phyloP scores from a whole-genome alignment of 2,888 invertebrate genomes.

The Harpalus rufipes region DNA sequence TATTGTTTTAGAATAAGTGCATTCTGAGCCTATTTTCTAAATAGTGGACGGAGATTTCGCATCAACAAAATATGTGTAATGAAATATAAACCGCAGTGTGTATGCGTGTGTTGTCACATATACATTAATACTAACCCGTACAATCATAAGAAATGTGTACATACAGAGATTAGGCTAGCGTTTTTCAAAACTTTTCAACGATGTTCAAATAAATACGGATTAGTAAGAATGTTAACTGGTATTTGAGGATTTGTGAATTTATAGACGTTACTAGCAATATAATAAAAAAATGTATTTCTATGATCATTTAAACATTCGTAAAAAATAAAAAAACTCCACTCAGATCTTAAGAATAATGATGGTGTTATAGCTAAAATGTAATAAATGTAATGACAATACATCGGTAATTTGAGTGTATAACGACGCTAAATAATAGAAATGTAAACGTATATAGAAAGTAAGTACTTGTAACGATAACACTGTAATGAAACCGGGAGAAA shows the following conservation, averaged over 20 bases:
- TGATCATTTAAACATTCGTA: slow-evolving; percentile 52
- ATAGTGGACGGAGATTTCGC: slow-evolving; percentile 52
- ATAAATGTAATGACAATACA: slow-evolving; percentile 56
- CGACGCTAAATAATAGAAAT: slow-evolving; percentile 48
- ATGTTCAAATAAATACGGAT: neutral
- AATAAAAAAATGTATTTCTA: slow-evolving; percentile 63
- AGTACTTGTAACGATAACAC: slow-evolving; percentile 61
- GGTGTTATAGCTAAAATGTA: slow-evolving; percentile 36
- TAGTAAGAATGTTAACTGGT: slow-evolving; percentile 22
- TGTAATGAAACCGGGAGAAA: slow-evolving; percentile 63
- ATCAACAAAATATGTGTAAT: slow-evolving; percentile 31
- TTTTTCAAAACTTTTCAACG: neutral
- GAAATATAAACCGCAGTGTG: slow-evolving; percentile 3
- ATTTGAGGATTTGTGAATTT: slow-evolving; percentile 27
- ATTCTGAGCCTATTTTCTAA: slow-evolving; percentile 43
- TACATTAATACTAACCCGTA: slow-evolving; percentile 22
- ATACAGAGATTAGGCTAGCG: neutral
- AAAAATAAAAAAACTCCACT: slow-evolving; percentile 49
- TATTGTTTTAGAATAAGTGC: slow-evolving; percentile 30
- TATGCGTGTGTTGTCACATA: slow-evolving; percentile 36
- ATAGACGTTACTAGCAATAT: slow-evolving; percentile 43
- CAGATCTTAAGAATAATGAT: slow-evolving; percentile 49
- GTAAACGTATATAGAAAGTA: slow-evolving; percentile 46
- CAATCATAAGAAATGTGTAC: slow-evolving; percentile 22
- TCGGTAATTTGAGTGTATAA: slow-evolving; percentile 53